A percentile compares a stretch with the other conserved stretches of the same genome.
These are phyloP conservation scores for Stichodactyla helianthus DNA, from an alignment of 64 coral and sea anemone genomes.

Conservation along the genomic window DNA sequence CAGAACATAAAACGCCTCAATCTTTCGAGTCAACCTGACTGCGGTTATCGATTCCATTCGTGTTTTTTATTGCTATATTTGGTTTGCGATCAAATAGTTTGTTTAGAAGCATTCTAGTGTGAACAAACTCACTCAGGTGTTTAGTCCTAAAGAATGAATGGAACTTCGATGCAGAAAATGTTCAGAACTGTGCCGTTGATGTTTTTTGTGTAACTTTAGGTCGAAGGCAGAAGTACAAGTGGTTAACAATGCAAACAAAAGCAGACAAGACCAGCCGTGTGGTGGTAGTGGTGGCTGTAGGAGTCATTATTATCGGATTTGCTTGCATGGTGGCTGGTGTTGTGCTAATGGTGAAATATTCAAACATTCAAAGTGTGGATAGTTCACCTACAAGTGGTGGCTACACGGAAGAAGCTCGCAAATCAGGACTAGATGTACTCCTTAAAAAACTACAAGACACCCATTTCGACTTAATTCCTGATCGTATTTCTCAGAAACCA, in stretches of 20 bases:
- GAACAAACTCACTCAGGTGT: background rate
- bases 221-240: background rate
- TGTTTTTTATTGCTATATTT: background rate
- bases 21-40: background rate
- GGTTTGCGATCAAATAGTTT: background rate
- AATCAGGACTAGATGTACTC: conserved; percentile 31
- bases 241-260: background rate
- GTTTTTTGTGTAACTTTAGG: background rate
- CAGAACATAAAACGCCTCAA: background rate
- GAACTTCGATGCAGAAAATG: background rate
- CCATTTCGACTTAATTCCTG: conserved; percentile 28
- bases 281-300: conserved; percentile 16
- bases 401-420: conserved; percentile 18
- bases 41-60: background rate
- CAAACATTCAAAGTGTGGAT: conserved; percentile 3
- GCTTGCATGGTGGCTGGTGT: conserved; percentile 48
- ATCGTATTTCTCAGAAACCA: conserved; percentile 32
- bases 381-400: background rate
- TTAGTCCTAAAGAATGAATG: background rate
- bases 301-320: conserved; percentile 17
- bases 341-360: conserved; percentile 31
- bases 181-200: background rate
- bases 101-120: conserved; percentile 13
- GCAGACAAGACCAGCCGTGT: background rate
- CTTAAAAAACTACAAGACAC: conserved; percentile 35